These are phyloP conservation scores for Otocyon megalotis DNA, from an alignment of 2,113 vertebrate genomes.

Conservation along the genomic window DNA sequence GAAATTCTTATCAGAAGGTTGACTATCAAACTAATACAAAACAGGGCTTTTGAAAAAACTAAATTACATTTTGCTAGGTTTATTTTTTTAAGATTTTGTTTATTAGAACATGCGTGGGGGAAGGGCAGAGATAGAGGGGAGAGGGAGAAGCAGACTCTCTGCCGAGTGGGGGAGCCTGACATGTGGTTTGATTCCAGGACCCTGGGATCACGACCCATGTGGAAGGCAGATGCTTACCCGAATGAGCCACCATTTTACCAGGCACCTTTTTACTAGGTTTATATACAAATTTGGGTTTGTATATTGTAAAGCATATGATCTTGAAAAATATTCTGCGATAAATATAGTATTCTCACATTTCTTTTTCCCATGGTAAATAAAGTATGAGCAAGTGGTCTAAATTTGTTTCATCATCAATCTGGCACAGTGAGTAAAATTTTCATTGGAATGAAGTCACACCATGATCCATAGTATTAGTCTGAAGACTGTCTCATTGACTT, in stretches of 20 bases:
- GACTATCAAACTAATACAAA: conserved; percentile 37
- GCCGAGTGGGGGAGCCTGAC: too few species aligned
- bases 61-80: conserved; percentile 19
- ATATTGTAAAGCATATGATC: background rate
- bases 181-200: background rate
- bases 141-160: background rate
- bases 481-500: background rate
- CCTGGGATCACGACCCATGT: background rate
- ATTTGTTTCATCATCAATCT: background rate
- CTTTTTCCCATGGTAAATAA: background rate
- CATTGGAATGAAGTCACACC: background rate
- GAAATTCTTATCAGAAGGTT: conserved; percentile 38
- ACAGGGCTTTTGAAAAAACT: conserved; percentile 43
- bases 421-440: background rate
- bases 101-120: background rate
- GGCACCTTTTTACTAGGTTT: background rate
- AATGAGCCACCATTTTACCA: background rate
- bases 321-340: conserved; percentile 41
- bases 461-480: background rate
- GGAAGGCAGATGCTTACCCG: background rate
- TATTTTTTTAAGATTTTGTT: background rate
- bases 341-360: background rate
- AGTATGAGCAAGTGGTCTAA: conserved; percentile 36
- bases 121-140: background rate
- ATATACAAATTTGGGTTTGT: conserved; percentile 30